Evolutionary conservation across 2,797 vertebrate species (phyloP), one percentile per base, ranked within the genome.

Genomic region (Mus spretus): DNA sequence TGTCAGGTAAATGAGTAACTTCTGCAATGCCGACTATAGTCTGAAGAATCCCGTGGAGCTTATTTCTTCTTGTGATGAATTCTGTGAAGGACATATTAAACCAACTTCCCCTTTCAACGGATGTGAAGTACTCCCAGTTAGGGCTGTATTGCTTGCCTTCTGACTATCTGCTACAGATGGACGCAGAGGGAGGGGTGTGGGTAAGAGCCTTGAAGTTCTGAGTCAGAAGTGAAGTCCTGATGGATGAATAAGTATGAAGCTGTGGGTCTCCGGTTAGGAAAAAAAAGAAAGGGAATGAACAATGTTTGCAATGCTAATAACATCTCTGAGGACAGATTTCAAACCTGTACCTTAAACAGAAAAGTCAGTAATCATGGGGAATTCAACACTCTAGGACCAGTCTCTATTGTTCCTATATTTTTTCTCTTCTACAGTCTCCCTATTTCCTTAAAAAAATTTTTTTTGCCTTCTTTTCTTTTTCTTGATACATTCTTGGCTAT

Each of bases 261-360:
- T 92, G 70, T 94, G 85, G n/a, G 55, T 44, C 26, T 89, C 72
- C 82, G 82, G 40, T 77, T 88, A 78, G 74, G n/a, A 93, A 80
- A 74, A 47, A 47, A 57, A 90, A 79, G n/a, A 84, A 81, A 96
- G 78, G 72, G 70, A 89, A 83, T 61, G 12, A 57, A 63, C 37
- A 78, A 74, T 89, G 22, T 94, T 96, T 94, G 77, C 57, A 88
- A 94, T 90, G 74, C 24, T 77, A 77, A 87, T 65, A 67, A 37
- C 4, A 70, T 85, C 53, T 85, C 19, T 53, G 50, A 81, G n/a
- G 55, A 81, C 24, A 65, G 87, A 89, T 28, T 26, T 37, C 47
- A 92, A 96, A 84, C 40, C 4, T 53, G 11, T 10, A 9, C 34
- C 93, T 75, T 94, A 63, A 90, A 67, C 20, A 90, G 50, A 83